Conservation (phyloP, 2,888 invertebrate genomes). For the Aplocera efformata region DNA sequence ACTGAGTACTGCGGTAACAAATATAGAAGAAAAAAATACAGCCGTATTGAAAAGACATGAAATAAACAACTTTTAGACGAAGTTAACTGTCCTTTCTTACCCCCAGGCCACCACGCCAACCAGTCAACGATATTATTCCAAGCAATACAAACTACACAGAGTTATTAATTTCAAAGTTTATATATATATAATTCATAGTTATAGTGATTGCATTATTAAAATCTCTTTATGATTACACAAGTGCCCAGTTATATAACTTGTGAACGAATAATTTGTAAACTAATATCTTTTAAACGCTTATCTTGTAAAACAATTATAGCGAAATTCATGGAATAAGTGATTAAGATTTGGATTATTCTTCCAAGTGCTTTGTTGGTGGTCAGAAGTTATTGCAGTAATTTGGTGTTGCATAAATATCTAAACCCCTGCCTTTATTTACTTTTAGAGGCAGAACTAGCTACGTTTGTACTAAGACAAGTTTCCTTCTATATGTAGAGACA, state of each 20-base stretch:
- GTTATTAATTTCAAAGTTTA: conserved; percentile 21
- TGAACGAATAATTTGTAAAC: too few species aligned
- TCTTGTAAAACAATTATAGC: conserved; percentile 15
- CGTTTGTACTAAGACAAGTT: too few species aligned
- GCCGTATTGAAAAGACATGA: too few species aligned
- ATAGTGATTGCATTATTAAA: conserved; percentile 24
- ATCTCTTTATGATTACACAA: conserved; percentile 19
- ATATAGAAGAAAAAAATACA: too few species aligned
- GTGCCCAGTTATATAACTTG: conserved; percentile 16
- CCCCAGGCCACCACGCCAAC: too few species aligned
- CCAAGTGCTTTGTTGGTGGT: conserved; percentile 20
- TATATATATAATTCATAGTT: too few species aligned
- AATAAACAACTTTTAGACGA: too few species aligned
- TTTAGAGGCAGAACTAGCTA: neutral
- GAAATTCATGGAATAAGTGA: conserved; percentile 13
- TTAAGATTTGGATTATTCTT: conserved; percentile 19
- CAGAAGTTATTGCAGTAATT: conserved; percentile 18
- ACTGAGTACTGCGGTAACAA: too few species aligned
- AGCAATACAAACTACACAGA: neutral
- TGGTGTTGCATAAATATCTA: conserved; percentile 11
- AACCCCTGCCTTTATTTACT: conserved; percentile 20
- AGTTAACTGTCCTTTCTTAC: too few species aligned
- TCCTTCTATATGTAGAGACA: too few species aligned
- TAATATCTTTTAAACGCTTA: neutral
- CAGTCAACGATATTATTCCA: neutral